Base-by-base conservation (phyloP, 2,113 vertebrate species). In the Heptranchias perlo region DNA sequence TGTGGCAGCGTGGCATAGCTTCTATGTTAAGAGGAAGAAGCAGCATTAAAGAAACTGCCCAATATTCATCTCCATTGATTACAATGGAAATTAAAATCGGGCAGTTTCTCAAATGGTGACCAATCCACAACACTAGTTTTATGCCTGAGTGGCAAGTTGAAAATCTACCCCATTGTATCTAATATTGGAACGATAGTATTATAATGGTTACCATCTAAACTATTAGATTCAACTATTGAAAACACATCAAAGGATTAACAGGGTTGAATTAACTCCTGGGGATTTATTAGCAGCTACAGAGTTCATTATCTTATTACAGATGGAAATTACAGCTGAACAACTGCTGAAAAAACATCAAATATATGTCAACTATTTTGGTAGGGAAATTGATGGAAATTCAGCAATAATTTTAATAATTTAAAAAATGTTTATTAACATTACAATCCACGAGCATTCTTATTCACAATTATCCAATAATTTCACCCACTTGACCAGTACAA, bases 361-460 rank as follows among this genome's bases (percentile, higher is more conserved):
- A 23, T 91, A 31, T 35, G 62, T 10, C 39, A 47, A 65, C n/a
- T 47, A 67, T 28, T 49, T 65, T 44, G 21, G 39, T 44, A 44
- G 8, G 39, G 10, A 69, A 35, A 95, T 47, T 92, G 89, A 10
- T 23, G 35, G 4, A 62, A 93, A 93, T 93, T 93, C 61, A 93
- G 61, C 65, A 95, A 44, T 44, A 31, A n/a, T 65, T 4, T 13
- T 64, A 23, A 94, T 65, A 64, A 64, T 44, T 94, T 94, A 28
- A 67, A 67, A 64, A 94, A 91, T 91, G 28, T 91, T 91, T 35
- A 91, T n/a, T 94, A 94, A 94, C n/a, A 67, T 94, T 64, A 65
- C 61, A 94, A 94, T 58, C 62, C 92, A 93, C 4, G 4, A 23
- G 18, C 13, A 94, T 94, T 94, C n/a, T 39, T 39, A 54, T 35